Conservation (phyloP, 2,797 vertebrate genomes). For the Sebastiscus albofasciatus region DNA sequence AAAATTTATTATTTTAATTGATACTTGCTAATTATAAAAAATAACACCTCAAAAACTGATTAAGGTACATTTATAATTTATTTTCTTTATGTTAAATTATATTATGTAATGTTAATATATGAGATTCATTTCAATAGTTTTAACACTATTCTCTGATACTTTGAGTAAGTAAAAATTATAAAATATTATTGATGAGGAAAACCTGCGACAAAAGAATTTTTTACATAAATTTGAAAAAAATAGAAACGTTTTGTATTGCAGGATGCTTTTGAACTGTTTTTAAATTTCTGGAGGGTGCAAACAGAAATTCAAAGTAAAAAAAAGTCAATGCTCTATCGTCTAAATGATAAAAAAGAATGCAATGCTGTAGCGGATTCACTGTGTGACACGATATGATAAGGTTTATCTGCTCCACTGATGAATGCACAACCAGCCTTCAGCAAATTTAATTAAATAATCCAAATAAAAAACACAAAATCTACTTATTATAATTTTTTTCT, state of each 20-base stretch:
- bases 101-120: not conserved
- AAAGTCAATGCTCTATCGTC: too few species aligned
- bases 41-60: not conserved
- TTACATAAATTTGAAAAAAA: not conserved
- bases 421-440: not conserved
- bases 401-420: not conserved
- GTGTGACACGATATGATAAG: not conserved
- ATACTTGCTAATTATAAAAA: not conserved
- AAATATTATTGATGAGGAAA: not conserved
- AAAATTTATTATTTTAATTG: not conserved
- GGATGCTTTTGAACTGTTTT: not conserved
- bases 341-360: too few species aligned
- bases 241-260: not conserved
- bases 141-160: not conserved
- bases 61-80: not conserved
- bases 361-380: not conserved
- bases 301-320: not conserved
- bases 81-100: not conserved
- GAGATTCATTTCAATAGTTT: not conserved
- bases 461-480: not conserved
- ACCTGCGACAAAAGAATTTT: not conserved
- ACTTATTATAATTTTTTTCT: too few species aligned
- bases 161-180: not conserved
- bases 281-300: not conserved
- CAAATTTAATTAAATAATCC: not conserved